Conservation (phyloP, 2,888 invertebrate genomes). For the Epirrhoe tristata region DNA sequence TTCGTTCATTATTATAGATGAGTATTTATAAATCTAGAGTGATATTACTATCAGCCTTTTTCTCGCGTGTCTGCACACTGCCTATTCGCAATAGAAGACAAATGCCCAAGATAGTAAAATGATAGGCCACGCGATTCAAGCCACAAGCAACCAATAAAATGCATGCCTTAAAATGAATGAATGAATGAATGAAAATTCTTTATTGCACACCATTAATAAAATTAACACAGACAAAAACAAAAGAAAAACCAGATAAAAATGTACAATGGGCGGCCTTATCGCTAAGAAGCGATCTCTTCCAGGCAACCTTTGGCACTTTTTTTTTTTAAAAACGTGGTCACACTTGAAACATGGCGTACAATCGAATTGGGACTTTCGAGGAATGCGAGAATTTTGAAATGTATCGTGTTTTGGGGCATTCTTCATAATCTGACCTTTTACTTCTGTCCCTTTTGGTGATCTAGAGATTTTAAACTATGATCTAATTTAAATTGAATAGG, state of each 20-base stretch:
- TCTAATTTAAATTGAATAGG: no score
- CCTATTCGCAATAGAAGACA: constrained; percentile 66
- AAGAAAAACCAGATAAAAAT: no score
- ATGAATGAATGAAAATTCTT: no score
- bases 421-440: no score
- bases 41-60: constrained; percentile 9
- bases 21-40: neutral
- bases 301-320: no score
- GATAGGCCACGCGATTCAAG: constrained; percentile 66
- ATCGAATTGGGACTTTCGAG: constrained; percentile 8
- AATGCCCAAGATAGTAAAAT: constrained; percentile 68
- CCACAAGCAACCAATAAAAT: constrained; percentile 63
- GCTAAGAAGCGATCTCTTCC: no score
- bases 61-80: constrained; percentile 39
- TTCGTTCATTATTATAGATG: no score
- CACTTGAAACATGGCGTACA: constrained; percentile 29
- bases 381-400: constrained; percentile 1
- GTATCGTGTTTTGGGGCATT: neutral
- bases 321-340: constrained; percentile 42
- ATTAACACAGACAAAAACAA: no score
- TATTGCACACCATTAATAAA: no score
- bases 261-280: no score
- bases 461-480: no score
- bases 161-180: constrained; percentile 41
- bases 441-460: no score